Evolutionary conservation across 2,113 vertebrate species (phyloP), one percentile per base, ranked within the genome.

Genomic region (Marmota flaviventris): DNA sequence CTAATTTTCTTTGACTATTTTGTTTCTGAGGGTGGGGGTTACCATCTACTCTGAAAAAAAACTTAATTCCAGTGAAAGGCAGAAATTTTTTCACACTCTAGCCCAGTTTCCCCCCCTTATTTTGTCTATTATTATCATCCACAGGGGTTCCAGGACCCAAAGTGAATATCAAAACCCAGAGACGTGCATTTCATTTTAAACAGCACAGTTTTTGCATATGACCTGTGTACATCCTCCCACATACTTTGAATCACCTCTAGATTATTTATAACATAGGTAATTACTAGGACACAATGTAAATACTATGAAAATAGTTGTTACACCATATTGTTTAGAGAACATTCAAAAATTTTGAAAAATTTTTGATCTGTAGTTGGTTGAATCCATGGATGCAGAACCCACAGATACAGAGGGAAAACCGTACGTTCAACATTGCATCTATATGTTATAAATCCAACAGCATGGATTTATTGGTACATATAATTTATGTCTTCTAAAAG

Each of bases 11-110:
- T 73, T 85, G 51, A 82, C 58, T 45, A 37, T 82, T 78, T 56
- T 39, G n/a, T 72, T 58, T 91, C 51, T 82, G 39, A 16, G 87
- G 13, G 20, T 48, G 4, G 51, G n/a, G 24, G 4, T 77, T 87
- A 82, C 17, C 90, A 75, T 90, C 25, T 67, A 72, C n/a, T 92
- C 61, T 53, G 29, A 81, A 91, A 32, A 79, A 72, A n/a, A 73
- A 58, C 24, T 78, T 78, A 73, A 51, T 51, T 70, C 42, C 58
- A 63, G 37, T n/a, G 72, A 83, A 24, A 94, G 39, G n/a, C 3
- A 83, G 20, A 88, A 77, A 77, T 12, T 91, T 37, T 69, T 37
- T 8, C 48, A 56, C 13, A 45, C 7, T 24, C 16, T 1, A 61
- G 58, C 39, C 78, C 27, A 42, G 82, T 29, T 58, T 45, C 27